Base-by-base conservation (phyloP, 2,888 invertebrate genomes). In the Drosophila maculinotata region DNA sequence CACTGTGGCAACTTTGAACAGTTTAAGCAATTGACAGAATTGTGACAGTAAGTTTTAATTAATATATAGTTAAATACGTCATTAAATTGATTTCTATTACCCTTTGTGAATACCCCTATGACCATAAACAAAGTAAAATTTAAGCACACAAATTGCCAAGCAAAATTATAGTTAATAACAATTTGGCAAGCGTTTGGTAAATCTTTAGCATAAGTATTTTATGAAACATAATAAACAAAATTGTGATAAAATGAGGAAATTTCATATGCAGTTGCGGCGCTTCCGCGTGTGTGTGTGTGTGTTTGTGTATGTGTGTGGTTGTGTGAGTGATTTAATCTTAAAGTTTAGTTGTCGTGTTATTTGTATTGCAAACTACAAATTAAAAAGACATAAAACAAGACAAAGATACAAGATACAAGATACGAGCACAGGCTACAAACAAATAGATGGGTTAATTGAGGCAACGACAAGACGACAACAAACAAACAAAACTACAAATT, bases 391-490 rank as follows among this genome's bases (percentile, higher is more conserved):
- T 14, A 54, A 41, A 35, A 62, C 39, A 63, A 58, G 68, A 56
- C 62, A 53, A 35, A 30, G 31, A n/a, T n/a, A n/a, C n/a, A n/a
- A 49, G 44, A 62, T 38, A 57, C 51, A 54, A 69, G 36, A 52
- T 28, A 68, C 53, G 36, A 60, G 36, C 39, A 52, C 39, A 60
- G 60, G 52, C 70, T 54, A 72, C 56, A 66, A 52, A 57, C 31
- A 62, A 57, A 68, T 41, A 25, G 49, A 35, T 68, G 33, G 28
- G 53, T 72, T 72, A 74, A 74, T 58, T 69, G 20, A 44, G 69
- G 53, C 76, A 53, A 74, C 63, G 67, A 76, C 76, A 74, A 65
- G 72, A 75, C 52, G 67, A 73, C 76, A 76, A 74, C 74, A 74
- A 74, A 74, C 74, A 74, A 74, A 72, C 72, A 68, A 74, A 71